A percentile compares a stretch with the other conserved stretches of the same genome.
Evolutionary conservation across 2,113 vertebrate genomes (phyloP).

Genomic region (Okapia johnstoni): DNA sequence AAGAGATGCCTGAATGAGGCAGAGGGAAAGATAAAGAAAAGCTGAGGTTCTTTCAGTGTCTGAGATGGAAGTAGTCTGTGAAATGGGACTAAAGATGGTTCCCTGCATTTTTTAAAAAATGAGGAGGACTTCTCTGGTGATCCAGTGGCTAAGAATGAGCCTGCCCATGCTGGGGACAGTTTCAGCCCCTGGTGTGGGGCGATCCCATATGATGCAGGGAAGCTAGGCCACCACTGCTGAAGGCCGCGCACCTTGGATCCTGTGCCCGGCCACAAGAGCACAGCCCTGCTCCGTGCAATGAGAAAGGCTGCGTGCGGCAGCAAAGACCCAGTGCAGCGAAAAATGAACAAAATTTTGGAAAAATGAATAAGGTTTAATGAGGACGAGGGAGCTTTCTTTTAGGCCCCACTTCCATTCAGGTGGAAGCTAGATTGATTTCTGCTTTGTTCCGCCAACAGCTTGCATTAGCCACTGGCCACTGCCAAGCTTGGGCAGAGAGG

Average conservation of each 20-base stretch:
- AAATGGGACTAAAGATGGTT: background rate
- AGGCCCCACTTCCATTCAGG: conserved; percentile 45
- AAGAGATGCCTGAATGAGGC: background rate
- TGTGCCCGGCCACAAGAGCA: background rate
- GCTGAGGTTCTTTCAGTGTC: background rate
- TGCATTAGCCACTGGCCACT: conserved; percentile 50
- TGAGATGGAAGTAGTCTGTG: background rate
- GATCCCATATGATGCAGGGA: fast-evolving
- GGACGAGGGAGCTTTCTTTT: background rate
- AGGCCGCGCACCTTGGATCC: background rate
- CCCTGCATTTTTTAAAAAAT: background rate
- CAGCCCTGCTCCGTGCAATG: background rate
- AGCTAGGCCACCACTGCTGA: background rate
- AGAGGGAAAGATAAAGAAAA: background rate
- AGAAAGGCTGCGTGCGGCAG: background rate
- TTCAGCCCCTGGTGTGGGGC: background rate
- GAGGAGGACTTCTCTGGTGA: background rate
- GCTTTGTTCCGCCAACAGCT: conserved; percentile 62
- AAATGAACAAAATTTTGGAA: background rate
- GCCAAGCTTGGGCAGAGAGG: conserved; percentile 48
- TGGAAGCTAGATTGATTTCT: conserved; percentile 54
- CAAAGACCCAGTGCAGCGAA: background rate
- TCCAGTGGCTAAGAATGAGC: background rate
- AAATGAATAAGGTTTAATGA: background rate
- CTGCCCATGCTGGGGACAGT: background rate